Evolutionary conservation across 2,113 vertebrate genomes (phyloP).

Genomic region (Hippolais icterina): DNA sequence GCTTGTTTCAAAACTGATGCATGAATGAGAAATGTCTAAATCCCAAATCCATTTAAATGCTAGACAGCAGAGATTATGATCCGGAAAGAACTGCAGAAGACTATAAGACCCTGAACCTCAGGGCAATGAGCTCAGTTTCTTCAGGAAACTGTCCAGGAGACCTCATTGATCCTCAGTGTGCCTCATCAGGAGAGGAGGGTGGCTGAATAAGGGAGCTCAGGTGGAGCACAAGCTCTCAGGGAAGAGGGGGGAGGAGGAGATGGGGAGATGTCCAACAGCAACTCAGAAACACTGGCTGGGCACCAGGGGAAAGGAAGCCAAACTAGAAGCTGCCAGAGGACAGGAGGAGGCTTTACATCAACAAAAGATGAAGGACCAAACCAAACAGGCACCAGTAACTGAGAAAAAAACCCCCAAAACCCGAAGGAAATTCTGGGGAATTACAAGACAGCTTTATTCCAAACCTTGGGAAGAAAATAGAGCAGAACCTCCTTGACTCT

Average conservation of each 20-base stretch:
- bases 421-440: neutral
- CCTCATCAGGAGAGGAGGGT: neutral
- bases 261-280: neutral
- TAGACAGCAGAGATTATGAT: neutral
- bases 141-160: neutral
- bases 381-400: neutral
- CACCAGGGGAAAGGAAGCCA: neutral
- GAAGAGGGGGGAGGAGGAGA: accelerated
- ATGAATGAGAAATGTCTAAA: neutral
- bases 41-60: neutral
- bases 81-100: neutral
- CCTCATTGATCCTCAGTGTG: accelerated
- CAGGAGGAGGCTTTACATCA: neutral
- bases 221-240: neutral
- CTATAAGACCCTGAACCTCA: neutral
- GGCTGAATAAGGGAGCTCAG: neutral
- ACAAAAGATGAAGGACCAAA: neutral
- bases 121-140: neutral
- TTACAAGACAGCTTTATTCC: neutral
- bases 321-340: neutral
- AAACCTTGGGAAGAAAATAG: neutral
- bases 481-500: neutral
- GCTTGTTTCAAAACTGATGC: neutral
- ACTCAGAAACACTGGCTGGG: neutral
- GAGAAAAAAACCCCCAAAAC: neutral